Percentiles rank a stretch among this genome's conserved stretches.
Conservation (phyloP, 2,888 invertebrate genomes). For the Agonopterix subpropinquella region DNA sequence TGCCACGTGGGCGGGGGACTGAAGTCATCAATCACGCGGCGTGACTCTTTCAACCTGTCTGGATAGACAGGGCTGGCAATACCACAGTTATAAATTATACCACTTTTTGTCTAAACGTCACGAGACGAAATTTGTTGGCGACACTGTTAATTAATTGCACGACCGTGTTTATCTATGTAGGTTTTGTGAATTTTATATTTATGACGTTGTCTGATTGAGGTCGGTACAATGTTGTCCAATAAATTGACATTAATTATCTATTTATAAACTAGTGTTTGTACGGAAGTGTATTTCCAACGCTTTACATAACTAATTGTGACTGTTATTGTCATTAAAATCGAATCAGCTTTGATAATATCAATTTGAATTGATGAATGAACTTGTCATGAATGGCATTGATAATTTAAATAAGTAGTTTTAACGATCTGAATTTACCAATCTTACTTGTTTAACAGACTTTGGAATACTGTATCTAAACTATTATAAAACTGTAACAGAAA, state of each 20-base stretch:
- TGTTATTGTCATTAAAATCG: too few relatives aligned
- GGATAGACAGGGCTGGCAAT: conserved; percentile 35
- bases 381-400: background rate
- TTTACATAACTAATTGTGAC: too few relatives aligned
- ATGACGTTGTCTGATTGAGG: background rate
- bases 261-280: background rate
- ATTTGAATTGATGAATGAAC: too few relatives aligned
- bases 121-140: conserved; percentile 63
- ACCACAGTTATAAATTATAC: conserved; percentile 60
- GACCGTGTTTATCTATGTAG: conserved; percentile 13
- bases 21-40: conserved; percentile 67
- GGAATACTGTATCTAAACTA: too few relatives aligned
- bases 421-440: background rate
- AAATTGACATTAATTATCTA: background rate
- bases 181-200: conserved; percentile 2
- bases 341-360: too few relatives aligned
- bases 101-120: conserved; percentile 59
- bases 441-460: background rate
- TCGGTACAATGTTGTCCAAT: background rate
- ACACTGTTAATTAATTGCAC: conserved; percentile 15
- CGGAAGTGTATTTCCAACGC: too few relatives aligned
- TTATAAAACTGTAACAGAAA: too few relatives aligned
- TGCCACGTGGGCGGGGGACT: conserved; percentile 52
- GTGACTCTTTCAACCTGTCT: conserved; percentile 75
- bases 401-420: background rate